Percentiles rank a stretch among this genome's conserved stretches.
Conservation (phyloP, 2,888 invertebrate species). For the Drosophila phalerata region DNA sequence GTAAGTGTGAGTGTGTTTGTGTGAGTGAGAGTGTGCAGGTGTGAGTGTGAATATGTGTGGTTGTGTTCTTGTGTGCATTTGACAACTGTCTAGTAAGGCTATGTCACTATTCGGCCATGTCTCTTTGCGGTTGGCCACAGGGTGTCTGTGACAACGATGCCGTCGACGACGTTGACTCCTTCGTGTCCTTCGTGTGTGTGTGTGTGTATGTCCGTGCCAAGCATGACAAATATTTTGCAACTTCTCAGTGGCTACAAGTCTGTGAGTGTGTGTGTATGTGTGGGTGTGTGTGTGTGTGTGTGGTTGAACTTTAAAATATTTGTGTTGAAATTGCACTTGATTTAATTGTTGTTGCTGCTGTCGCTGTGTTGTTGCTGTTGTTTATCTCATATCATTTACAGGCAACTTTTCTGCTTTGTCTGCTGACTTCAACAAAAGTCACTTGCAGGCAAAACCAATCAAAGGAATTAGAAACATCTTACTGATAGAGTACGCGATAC, state of each 20-base stretch:
- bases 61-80: conserved; percentile 55
- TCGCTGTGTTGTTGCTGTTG: conserved; percentile 35
- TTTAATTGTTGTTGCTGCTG: conserved; percentile 72
- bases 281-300: conserved; percentile 32
- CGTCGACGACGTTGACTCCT: conserved; percentile 51
- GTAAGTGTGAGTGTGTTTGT: conserved; percentile 22
- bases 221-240: conserved; percentile 79
- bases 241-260: conserved; percentile 57
- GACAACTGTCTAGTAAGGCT: conserved; percentile 79
- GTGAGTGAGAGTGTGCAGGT: conserved; percentile 11
- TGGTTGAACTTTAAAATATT: conserved; percentile 76
- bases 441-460: conserved; percentile 48
- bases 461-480: neutral
- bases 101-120: conserved; percentile 78
- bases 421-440: conserved; percentile 71
- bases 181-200: conserved; percentile 51
- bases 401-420: conserved; percentile 59
- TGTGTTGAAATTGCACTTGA: conserved; percentile 78
- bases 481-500: conserved; percentile 1
- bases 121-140: conserved; percentile 81
- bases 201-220: conserved; percentile 68
- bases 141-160: conserved; percentile 74
- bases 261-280: conserved; percentile 5
- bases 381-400: conserved; percentile 71
- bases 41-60: conserved; percentile 12